phyloP scores from a whole-genome alignment of 2,888 invertebrate species.

The Ganaspis brasiliensis region DNA sequence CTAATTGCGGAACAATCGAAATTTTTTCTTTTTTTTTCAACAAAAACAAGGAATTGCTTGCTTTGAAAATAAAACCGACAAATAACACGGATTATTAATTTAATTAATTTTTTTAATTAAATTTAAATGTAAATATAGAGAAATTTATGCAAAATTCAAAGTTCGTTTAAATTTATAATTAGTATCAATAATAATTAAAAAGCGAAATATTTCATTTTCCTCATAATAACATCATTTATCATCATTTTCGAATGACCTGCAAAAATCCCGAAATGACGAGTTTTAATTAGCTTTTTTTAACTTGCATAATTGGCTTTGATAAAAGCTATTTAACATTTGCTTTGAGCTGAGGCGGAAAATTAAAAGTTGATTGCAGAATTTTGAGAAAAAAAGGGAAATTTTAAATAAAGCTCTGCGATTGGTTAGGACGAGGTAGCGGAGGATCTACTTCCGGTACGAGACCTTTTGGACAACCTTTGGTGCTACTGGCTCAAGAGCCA shows the following conservation, averaged over 20 bases:
- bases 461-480: conserved; percentile 91
- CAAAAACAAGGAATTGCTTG: no score
- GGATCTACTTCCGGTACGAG: conserved; percentile 83
- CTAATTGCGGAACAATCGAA: neutral
- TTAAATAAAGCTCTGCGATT: conserved; percentile 51
- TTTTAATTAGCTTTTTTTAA: neutral
- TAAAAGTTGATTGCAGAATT: neutral
- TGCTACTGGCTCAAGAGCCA: conserved; percentile 80
- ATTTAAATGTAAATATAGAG: no score
- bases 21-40: no score
- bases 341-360: conserved; percentile 4
- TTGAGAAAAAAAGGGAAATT: neutral
- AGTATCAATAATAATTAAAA: no score
- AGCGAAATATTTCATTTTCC: neutral
- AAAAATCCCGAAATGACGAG: neutral
- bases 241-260: neutral
- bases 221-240: conserved; percentile 16
- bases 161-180: no score
- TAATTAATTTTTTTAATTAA: no score
- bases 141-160: no score
- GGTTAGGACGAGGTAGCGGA: conserved; percentile 74
- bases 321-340: conserved; percentile 6
- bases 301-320: neutral
- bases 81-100: no score
- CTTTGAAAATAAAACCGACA: no score